Base-by-base conservation (phyloP, 2,113 vertebrate genomes). In the Heterochromis multidens region DNA sequence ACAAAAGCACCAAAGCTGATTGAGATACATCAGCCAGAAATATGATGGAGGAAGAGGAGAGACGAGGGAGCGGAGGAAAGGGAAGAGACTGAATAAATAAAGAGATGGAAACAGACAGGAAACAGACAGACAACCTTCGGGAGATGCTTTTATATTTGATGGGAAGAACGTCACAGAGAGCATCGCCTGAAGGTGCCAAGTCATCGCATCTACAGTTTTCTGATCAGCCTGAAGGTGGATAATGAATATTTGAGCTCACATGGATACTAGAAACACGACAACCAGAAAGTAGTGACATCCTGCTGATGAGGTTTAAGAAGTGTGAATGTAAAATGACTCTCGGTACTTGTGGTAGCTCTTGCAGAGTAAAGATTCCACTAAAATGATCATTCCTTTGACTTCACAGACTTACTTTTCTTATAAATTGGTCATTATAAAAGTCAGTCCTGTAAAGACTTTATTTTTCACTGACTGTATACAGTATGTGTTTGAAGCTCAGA, bases 1-100 rank as follows among this genome's bases (percentile, higher is more conserved):
- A 97, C 91, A 98, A 97, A 94, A 95, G 85, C 89, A 95, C 96
- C 89, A 98, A 98, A 92, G 95, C 95, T n/a, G 97, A 99, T 85
- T 99, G 91, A 97, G 80, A 49, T 43, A 21, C 16, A 12, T 7
- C 27, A 1, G 56, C 0, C n/a, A 40, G 63, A 72, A 54, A n/a
- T 3, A 21, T 4, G 1, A 16, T 31, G 12, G 37, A 61, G 40
- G 33, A 27, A 49, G 21, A 56, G 35, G 61, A 78, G 46, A 25
- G 65, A 43, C 2, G 27, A 79, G 31, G 70, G 31, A 33, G 9
- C 0, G 8, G 46, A 63, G 31, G 78, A 88, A 80, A 63, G 70
- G 83, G 70, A 89, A 79, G 62, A 52, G 33, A 79, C 67, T 74
- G 80, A 80, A 85, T 83, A 82, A 82, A 62, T 84, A 80, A 67